phyloP scores from a whole-genome alignment of 2,113 vertebrate genomes.

The Clinocottus analis region DNA sequence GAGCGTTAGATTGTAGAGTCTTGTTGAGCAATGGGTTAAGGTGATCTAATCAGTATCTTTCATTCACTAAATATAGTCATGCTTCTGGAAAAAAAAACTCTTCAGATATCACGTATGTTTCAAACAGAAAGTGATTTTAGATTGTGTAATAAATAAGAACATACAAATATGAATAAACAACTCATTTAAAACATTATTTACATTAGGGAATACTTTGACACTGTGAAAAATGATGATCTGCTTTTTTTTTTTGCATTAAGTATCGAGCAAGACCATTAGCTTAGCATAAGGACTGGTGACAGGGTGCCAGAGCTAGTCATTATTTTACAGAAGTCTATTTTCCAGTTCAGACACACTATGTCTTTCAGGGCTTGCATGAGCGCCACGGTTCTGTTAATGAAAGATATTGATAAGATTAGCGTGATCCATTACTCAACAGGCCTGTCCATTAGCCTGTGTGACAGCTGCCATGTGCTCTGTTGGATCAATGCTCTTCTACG shows the following conservation, averaged over 20 bases:
- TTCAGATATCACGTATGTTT: too few relatives aligned
- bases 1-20: neutral
- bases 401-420: conserved; percentile 33
- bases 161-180: neutral
- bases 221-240: neutral
- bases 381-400: conserved; percentile 32
- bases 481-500: conserved; percentile 73
- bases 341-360: conserved; percentile 1
- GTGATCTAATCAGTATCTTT: neutral
- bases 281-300: neutral
- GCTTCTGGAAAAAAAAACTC: neutral
- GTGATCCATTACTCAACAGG: conserved; percentile 49
- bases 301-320: neutral
- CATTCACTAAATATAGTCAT: neutral
- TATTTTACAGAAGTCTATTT: neutral
- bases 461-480: conserved; percentile 61
- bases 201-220: neutral
- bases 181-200: neutral
- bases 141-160: neutral
- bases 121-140: neutral
- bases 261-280: neutral
- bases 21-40: neutral
- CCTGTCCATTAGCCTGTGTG: conserved; percentile 55
- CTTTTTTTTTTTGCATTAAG: neutral
- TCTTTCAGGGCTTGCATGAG: conserved; percentile 2